A percentile compares a stretch with the other conserved stretches of the same genome.
Evolutionary conservation across 1,140 invertebrate genomes (phyloP).

Genomic region (Aphis craccivora): DNA sequence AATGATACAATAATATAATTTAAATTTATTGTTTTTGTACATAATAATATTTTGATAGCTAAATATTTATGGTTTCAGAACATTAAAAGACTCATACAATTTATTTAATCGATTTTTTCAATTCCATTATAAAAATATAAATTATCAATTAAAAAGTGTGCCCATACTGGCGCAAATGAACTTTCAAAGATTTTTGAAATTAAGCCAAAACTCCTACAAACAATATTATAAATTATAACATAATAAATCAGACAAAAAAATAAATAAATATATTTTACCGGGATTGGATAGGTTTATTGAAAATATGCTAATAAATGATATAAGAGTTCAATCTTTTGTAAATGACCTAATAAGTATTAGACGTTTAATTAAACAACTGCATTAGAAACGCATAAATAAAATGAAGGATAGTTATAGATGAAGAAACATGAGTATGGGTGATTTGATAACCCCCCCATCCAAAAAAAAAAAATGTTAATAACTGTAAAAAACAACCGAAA

Average conservation of each 20-base stretch:
- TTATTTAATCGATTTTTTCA: not conserved
- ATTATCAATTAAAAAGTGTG: not conserved
- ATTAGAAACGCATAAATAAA: not conserved
- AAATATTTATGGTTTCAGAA: not conserved
- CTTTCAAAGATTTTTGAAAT: not conserved
- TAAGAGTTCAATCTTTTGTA: not conserved
- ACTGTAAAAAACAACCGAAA: no score
- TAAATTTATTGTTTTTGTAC: not conserved
- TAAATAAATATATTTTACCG: not conserved
- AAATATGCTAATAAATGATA: not conserved
- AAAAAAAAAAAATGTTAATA: no score
- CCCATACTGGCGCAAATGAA: not conserved
- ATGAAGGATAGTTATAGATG: not conserved
- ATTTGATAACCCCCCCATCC: no score
- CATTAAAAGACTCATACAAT: not conserved
- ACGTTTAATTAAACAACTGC: not conserved
- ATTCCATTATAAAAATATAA: not conserved
- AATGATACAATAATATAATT: no score
- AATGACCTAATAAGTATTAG: no score
- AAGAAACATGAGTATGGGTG: no score
- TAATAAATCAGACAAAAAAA: not conserved
- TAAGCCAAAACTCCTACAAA: not conserved
- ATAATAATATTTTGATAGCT: not conserved
- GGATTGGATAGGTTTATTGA: not conserved
- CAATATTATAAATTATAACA: not conserved